Evolutionary conservation across 2,888 invertebrate species (phyloP).

Genomic region (Epistrophe grossulariae): DNA sequence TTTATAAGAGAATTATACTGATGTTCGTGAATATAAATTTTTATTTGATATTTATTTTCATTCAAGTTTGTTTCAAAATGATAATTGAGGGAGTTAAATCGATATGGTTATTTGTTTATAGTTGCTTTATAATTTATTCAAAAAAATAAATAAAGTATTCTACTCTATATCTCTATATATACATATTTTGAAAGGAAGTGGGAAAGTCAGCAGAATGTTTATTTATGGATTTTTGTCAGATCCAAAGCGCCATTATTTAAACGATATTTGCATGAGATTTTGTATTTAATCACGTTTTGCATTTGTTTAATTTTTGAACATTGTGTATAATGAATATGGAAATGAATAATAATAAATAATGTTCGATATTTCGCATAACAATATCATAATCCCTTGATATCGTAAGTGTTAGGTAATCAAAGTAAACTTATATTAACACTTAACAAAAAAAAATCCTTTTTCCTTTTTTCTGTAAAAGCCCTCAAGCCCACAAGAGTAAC

Average conservation of each 20-base stretch:
- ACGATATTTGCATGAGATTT: neutral
- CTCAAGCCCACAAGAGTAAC: no score
- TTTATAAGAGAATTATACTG: neutral
- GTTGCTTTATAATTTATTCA: neutral
- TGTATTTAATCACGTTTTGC: neutral
- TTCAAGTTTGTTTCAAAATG: neutral
- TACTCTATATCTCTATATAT: no score
- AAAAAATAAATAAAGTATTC: neutral
- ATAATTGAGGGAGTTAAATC: neutral
- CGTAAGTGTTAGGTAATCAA: no score
- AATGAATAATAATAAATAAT: no score
- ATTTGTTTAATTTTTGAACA: no score
- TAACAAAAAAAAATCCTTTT: no score
- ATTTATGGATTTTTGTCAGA: neutral
- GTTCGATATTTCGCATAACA: no score
- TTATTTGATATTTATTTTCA: neutral
- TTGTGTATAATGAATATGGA: no score
- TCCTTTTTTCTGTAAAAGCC: no score
- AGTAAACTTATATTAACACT: no score
- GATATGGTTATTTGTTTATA: slow-evolving; percentile 3
- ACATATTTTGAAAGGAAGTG: neutral
- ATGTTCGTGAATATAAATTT: slow-evolving; percentile 1
- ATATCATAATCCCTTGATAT: no score
- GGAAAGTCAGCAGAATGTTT: neutral
- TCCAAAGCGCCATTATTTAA: neutral